Conservation (phyloP, 2,888 invertebrate genomes). For the Bombyx huttoni region DNA sequence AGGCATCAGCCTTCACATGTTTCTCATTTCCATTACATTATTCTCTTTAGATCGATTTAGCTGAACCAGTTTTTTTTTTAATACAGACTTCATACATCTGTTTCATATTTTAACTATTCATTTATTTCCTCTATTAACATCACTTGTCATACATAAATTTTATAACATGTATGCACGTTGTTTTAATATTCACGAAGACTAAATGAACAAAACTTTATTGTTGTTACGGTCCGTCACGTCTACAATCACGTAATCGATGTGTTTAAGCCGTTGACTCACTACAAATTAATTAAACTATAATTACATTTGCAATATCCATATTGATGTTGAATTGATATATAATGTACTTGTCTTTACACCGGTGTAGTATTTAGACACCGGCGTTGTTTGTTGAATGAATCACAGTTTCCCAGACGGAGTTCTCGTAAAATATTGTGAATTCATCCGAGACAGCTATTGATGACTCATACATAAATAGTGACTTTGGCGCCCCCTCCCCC, state of each 20-base stretch:
- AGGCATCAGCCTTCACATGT: too few species aligned
- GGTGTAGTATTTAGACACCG: neutral
- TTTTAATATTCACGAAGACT: neutral
- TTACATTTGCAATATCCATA: neutral
- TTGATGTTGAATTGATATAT: neutral
- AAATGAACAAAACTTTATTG: neutral
- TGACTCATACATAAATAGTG: constrained; percentile 15
- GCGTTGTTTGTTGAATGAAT: constrained; percentile 14
- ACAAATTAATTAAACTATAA: neutral
- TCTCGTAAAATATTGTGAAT: constrained; percentile 26
- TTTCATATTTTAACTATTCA: too few species aligned
- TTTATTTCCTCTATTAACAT: too few species aligned
- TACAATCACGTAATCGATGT: neutral
- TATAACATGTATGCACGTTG: neutral
- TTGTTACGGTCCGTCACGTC: neutral
- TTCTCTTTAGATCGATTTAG: too few species aligned
- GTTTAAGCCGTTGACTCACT: neutral
- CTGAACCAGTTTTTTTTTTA: too few species aligned
- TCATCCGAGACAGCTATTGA: constrained; percentile 18
- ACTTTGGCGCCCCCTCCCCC: constrained; percentile 11
- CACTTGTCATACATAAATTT: too few species aligned
- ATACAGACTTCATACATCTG: too few species aligned
- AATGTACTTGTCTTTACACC: neutral
- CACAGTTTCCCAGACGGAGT: constrained; percentile 11
- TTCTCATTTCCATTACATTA: too few species aligned